These are phyloP conservation scores for Hydrophis major DNA, from an alignment of 2,797 vertebrate species.

Conservation along the genomic window DNA sequence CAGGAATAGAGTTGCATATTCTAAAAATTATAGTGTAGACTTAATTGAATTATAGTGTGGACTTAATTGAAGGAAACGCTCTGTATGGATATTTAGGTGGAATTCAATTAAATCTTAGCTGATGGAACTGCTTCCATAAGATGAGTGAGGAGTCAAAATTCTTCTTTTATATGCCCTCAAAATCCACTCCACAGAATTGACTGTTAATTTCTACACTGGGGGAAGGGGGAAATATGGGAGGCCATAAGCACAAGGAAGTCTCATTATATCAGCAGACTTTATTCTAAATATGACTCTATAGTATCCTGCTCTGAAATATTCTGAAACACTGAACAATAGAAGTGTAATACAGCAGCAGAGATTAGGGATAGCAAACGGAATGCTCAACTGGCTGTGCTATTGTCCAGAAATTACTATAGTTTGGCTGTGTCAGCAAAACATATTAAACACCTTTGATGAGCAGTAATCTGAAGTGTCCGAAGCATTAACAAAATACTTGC, in stretches of 20 bases:
- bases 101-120: neutral
- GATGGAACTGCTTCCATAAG: neutral
- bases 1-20: neutral
- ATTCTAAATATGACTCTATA: neutral
- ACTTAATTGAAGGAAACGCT: neutral
- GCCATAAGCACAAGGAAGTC: neutral
- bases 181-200: neutral
- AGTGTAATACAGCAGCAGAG: neutral
- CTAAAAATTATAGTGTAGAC: neutral
- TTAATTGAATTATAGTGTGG: neutral
- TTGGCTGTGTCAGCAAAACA: conserved; percentile 6
- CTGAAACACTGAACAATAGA: neutral
- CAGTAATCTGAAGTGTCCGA: neutral
- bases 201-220: neutral
- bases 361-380: neutral
- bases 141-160: neutral
- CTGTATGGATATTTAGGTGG: neutral
- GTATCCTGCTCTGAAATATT: neutral
- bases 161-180: neutral
- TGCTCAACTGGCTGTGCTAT: neutral
- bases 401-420: neutral
- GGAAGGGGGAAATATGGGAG: neutral
- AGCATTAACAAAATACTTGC: neutral
- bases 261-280: neutral
- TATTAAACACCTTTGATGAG: neutral